phyloP scores from a whole-genome alignment of 2,113 vertebrate genomes.

The Petroica traversi region DNA sequence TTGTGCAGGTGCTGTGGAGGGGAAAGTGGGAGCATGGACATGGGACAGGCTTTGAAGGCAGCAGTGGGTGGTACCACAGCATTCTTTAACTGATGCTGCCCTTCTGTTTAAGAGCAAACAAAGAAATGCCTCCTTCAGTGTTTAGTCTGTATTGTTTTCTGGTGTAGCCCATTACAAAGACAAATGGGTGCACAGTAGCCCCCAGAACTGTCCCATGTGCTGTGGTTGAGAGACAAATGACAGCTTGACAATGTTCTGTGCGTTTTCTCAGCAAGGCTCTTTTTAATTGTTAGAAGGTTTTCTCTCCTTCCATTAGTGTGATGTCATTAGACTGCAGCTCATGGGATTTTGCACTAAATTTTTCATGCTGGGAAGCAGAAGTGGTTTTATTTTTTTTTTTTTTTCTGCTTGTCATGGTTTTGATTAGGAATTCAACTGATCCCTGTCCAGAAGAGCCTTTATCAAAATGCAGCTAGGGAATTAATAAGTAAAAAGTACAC shows the following conservation, averaged over 20 bases:
- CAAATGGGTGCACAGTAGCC: conserved; percentile 13
- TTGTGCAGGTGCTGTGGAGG: background rate
- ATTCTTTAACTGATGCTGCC: background rate
- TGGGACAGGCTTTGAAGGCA: background rate
- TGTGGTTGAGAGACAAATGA: background rate
- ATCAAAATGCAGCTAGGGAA: background rate
- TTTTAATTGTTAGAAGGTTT: conserved; percentile 51
- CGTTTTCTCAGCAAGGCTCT: conserved; percentile 23
- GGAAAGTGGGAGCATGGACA: rapidly evolving
- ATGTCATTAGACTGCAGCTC: conserved; percentile 25
- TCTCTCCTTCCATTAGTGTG: conserved; percentile 21
- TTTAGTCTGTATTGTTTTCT: background rate
- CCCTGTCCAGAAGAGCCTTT: conserved; percentile 22
- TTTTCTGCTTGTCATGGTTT: background rate
- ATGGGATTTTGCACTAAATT: conserved; percentile 35
- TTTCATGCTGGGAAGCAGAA: conserved; percentile 35
- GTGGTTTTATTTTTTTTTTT: background rate
- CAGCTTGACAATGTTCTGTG: background rate
- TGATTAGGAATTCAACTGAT: conserved; percentile 58
- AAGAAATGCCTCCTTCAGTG: background rate
- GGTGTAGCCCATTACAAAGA: conserved; percentile 15
- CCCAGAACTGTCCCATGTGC: background rate
- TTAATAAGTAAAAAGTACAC: conserved; percentile 28
- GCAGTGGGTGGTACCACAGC: background rate
- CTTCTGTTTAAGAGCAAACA: conserved; percentile 8